Evolutionary conservation across 2,888 invertebrate species (phyloP), one percentile per base, ranked within the genome.

Genomic region (Linnaemya tessellans): DNA sequence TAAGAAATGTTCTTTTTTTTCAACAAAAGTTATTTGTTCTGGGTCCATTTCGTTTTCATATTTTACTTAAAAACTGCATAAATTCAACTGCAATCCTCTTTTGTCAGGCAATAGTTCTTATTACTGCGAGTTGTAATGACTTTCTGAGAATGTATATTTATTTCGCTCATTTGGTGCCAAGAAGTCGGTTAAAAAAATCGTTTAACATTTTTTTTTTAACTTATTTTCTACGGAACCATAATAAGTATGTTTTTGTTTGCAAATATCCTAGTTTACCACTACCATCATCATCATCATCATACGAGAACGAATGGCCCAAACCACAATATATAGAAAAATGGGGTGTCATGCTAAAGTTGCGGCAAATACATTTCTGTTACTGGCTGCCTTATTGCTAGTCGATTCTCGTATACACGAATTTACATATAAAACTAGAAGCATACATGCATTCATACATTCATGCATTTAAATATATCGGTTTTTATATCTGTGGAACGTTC

Each of bases 111-210:
- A 30, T 9, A 70, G 18, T 43, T 20, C 25, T 35, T 30, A 10
- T 58, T 58, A 49, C 25, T 18, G n/a, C 4, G 35, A 60, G 13
- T n/a, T 22, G 15, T 62, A 22, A 49, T 38, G 18, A 41, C 62
- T 65, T 73, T 81, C 54, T 51, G 10, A 9, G n/a, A 56, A 35
- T 73, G 3, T 71, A 13, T 25, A 20, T 41, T 77, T 30, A 46
- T 38, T 70, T 46, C 11, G 60, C 8, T 71, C 62, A 25, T 81
- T 79, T 82, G 80, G 87, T 84, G 86, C 84, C 86, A 84, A 80
- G 80, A 78, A 82, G 84, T 82, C 82, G 80, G 56, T 80, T 70
- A 46, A 84, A 30, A 87, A 64, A 82, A 68, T 11, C 13, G 43
- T 77, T 82, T 18, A 58, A 30, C 0, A 9, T 60, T 30, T 71